Base-by-base conservation (phyloP, 2,888 invertebrate genomes). In the Galeruca laticollis region DNA sequence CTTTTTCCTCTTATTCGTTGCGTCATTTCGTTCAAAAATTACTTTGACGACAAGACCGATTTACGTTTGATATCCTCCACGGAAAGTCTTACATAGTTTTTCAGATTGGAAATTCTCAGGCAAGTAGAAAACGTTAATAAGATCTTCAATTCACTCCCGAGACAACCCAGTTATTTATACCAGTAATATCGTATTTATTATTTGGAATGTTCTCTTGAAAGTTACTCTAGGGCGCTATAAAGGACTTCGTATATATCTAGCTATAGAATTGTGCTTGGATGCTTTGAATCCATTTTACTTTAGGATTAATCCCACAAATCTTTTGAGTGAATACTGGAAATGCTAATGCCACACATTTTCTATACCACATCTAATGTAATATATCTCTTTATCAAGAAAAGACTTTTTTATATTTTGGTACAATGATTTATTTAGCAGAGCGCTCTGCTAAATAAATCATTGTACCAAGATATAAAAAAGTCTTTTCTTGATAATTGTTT, bases 141-240 rank as follows among this genome's bases (percentile, higher is more conserved):
- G 26, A 54, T 54, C 35, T 26, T 15, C 20, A 52, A 52, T 63
- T 37, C 35, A 40, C 37, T 54, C 13, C 52, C 40, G 15, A 54
- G 54, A 40, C 54, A 40, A 43, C 21, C 13, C 2, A n/a, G 21
- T 49, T 35, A 62, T 62, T 62, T 37, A 35, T 62, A 54, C 18
- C 31, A 13, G 40, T 49, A 35, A 35, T 26, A 52, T 33, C 13
- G 31, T 33, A 61, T 31, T 61, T 26, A 51, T 51, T 62, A 62
- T 51, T 62, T 62, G 20, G 13, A 37, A 26, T 54, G 26, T 21
- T 26, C 31, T 3, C n/a, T n/a, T n/a, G 31, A 54, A 51, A 51
- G 10, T 18, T 18, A 15, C 49, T 51, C 20, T 9, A 13, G 21
- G 49, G 49, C 18, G 18, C 9, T 51, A 20, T 51, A 51, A 51